Conservation (phyloP, 2,113 vertebrate genomes). For the Nicator chloris region DNA sequence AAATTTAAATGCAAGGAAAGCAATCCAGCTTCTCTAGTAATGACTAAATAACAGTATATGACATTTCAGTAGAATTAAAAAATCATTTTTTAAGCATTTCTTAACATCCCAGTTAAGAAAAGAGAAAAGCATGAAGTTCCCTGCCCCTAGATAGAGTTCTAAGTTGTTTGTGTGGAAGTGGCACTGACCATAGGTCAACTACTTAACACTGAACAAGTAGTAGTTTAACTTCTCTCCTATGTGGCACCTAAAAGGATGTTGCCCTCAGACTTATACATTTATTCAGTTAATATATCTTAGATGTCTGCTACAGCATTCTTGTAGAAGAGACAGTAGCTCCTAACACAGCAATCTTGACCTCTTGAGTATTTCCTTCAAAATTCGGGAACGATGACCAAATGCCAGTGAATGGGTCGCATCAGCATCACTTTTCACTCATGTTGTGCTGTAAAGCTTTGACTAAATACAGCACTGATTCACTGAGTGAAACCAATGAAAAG, state of each 20-base stretch:
- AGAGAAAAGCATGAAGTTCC: neutral
- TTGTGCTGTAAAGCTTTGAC: neutral
- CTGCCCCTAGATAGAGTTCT: neutral
- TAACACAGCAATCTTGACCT: neutral
- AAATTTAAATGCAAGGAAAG: constrained; percentile 19
- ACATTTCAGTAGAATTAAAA: neutral
- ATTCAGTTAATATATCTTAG: neutral
- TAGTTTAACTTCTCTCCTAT: neutral
- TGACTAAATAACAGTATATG: neutral
- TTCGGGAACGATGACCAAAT: accelerated
- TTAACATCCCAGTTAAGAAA: neutral
- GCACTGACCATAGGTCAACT: neutral
- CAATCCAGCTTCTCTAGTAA: neutral
- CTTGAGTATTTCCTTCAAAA: neutral
- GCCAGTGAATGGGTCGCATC: neutral
- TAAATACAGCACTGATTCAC: neutral
- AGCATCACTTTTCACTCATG: neutral
- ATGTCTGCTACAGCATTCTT: neutral
- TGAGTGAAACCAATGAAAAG: neutral
- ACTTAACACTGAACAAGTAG: neutral
- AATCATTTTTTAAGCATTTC: neutral
- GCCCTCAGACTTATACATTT: neutral
- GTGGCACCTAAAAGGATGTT: neutral
- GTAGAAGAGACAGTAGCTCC: neutral
- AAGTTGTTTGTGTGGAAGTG: neutral